These are phyloP conservation scores for Nomada flava DNA, from an alignment of 2,888 invertebrate genomes.

Conservation along the genomic window DNA sequence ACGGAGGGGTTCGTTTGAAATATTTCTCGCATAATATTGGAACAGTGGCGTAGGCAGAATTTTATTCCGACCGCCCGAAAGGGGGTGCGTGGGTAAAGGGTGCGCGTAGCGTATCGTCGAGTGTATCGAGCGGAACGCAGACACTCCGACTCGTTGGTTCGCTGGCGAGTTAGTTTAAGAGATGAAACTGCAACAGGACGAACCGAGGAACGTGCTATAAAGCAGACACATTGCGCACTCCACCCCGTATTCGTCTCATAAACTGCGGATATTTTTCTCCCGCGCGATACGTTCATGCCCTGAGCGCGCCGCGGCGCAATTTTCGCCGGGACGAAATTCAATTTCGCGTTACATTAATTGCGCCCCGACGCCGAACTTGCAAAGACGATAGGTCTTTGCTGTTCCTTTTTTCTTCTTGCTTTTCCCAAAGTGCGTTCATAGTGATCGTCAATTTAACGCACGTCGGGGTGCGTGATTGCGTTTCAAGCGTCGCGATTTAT, in stretches of 20 bases:
- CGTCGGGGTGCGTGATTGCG: conserved; percentile 48
- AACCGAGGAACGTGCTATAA: conserved; percentile 61
- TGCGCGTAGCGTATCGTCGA: conserved; percentile 24
- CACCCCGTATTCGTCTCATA: conserved; percentile 62
- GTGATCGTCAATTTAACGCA: conserved; percentile 42
- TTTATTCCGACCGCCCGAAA: conserved; percentile 59
- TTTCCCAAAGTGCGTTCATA: neutral
- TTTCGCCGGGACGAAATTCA: conserved; percentile 34
- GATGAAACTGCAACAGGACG: conserved; percentile 32
- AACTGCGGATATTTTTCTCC: conserved; percentile 61
- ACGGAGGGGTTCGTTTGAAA: conserved; percentile 57
- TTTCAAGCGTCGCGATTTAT: conserved; percentile 37
- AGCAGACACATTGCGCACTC: conserved; percentile 57
- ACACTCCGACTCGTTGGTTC: neutral
- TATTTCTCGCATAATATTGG: conserved; percentile 69
- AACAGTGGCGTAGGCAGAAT: conserved; percentile 69
- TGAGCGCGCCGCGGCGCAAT: conserved; percentile 1
- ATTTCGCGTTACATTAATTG: conserved; percentile 56
- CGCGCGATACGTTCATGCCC: conserved; percentile 26
- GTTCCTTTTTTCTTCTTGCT: neutral
- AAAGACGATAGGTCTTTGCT: neutral
- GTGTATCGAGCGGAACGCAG: conserved; percentile 57
- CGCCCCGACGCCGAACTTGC: neutral
- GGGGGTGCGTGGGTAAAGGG: neutral
- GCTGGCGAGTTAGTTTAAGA: conserved; percentile 4